Evolutionary conservation across 2,888 invertebrate species (phyloP).

Genomic region (Pantelozetes paolii): DNA sequence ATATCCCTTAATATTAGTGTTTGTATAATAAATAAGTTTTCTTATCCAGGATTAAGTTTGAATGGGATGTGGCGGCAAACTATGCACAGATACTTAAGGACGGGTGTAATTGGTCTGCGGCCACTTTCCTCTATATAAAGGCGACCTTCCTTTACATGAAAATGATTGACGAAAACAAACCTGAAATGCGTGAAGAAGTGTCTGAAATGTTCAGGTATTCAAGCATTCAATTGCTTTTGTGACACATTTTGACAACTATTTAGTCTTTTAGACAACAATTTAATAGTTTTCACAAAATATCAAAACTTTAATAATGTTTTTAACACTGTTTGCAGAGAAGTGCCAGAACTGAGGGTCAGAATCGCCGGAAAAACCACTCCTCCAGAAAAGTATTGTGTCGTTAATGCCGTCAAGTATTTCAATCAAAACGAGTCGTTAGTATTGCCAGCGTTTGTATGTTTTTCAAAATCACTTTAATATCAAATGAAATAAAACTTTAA

Average conservation of each 20-base stretch:
- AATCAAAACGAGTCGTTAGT: constrained; percentile 68
- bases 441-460: constrained; percentile 66
- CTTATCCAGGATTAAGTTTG: constrained; percentile 55
- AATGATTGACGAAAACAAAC: constrained; percentile 53
- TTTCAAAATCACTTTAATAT: constrained; percentile 13
- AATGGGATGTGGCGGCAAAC: constrained; percentile 70
- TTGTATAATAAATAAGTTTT: not conserved
- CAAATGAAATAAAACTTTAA: not conserved
- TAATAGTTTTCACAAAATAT: too few species aligned
- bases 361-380: constrained; percentile 95
- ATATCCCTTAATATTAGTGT: too few species aligned
- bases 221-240: not conserved
- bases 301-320: too few species aligned
- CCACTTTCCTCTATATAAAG: constrained; percentile 83
- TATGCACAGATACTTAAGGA: constrained; percentile 68
- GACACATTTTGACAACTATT: not conserved
- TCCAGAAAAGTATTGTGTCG: constrained; percentile 92
- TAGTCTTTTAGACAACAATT: too few species aligned
- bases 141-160: constrained; percentile 76
- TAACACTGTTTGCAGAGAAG: constrained; percentile 50
- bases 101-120: constrained; percentile 84
- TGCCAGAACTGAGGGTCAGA: constrained; percentile 75
- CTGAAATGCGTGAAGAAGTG: constrained; percentile 59
- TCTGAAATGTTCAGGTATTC: constrained; percentile 5
- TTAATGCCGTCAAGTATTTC: constrained; percentile 72